phyloP scores from a whole-genome alignment of 2,113 vertebrate genomes.

The Isichthys henryi region DNA sequence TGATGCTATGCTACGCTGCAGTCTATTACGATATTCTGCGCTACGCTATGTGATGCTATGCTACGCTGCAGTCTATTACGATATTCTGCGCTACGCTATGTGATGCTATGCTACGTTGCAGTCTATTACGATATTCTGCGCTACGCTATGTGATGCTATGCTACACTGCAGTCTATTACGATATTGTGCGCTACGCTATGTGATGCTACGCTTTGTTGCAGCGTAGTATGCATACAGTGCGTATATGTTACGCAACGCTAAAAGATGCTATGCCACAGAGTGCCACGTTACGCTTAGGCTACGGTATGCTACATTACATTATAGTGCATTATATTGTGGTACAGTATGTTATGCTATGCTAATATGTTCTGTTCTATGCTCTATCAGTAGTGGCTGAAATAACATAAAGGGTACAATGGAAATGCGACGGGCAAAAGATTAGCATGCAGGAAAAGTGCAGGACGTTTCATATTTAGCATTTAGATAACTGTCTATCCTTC shows the following conservation, averaged over 20 bases:
- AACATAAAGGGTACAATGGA: slow-evolving; percentile 79
- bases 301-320: not conserved
- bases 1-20: not conserved
- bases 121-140: not conserved
- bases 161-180: not conserved
- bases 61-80: not conserved
- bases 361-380: not conserved
- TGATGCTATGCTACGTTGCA: not conserved
- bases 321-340: not conserved
- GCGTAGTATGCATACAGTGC: no score
- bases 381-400: slow-evolving; percentile 73
- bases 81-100: not conserved
- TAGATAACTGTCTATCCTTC: slow-evolving; percentile 99
- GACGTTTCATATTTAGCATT: slow-evolving; percentile 99
- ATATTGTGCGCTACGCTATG: not conserved
- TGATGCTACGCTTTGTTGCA: not conserved
- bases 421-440: slow-evolving; percentile 97
- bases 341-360: not conserved
- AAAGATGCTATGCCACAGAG: not conserved
- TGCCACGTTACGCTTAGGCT: not conserved
- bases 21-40: not conserved
- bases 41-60: not conserved
- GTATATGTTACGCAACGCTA: not conserved
- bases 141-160: not conserved
- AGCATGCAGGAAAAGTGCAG: slow-evolving; percentile 99